Percentiles rank a stretch among this genome's conserved stretches.
phyloP scores from a whole-genome alignment of 2,888 invertebrate species.

The Caenorhabditis doughertyi region DNA sequence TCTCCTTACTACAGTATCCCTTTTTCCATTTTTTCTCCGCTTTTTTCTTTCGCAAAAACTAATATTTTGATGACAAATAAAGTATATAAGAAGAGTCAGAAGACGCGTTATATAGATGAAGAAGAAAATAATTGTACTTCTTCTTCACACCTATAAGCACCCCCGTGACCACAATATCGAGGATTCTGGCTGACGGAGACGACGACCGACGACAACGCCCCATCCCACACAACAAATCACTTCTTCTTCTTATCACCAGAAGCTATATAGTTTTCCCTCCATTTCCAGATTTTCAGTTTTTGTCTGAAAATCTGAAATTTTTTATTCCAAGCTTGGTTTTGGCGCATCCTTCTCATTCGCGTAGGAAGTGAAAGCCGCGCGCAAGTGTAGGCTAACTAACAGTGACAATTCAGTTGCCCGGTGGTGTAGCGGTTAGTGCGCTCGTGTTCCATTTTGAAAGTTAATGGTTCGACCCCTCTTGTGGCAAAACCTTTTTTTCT shows the following conservation, averaged over 20 bases:
- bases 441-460: too few relatives aligned
- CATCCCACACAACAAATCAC: constrained; percentile 22
- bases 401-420: too few relatives aligned
- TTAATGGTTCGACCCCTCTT: too few relatives aligned
- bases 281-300: neutral
- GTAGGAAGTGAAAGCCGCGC: too few relatives aligned
- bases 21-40: neutral
- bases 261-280: neutral
- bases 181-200: neutral
- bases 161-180: neutral
- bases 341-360: too few relatives aligned
- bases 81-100: neutral
- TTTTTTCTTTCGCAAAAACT: neutral
- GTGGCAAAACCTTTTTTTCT: too few relatives aligned
- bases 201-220: neutral
- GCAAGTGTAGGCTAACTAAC: too few relatives aligned
- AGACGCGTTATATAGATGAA: constrained; percentile 6
- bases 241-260: constrained; percentile 1
- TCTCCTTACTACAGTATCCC: neutral
- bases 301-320: neutral
- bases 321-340: neutral
- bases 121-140: constrained; percentile 31
- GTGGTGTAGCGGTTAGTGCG: too few relatives aligned
- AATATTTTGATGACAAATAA: neutral
- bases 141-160: neutral